These are phyloP conservation scores for Caenorhabditis sp. DNA, from an alignment of 2,888 invertebrate genomes.

Conservation along the genomic window DNA sequence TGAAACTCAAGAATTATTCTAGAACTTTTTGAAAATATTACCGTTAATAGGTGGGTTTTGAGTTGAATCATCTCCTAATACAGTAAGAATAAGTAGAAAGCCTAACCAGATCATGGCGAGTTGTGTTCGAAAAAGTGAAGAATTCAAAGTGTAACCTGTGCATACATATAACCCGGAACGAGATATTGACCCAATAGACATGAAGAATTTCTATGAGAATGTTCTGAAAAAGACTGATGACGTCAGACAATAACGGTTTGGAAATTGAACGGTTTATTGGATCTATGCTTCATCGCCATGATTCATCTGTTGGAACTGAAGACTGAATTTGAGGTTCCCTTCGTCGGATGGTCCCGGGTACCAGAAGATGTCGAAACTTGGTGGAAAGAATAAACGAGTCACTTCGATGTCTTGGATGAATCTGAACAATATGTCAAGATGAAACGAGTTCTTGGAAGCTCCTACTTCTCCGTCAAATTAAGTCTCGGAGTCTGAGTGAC, in stretches of 20 bases:
- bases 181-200: conserved; percentile 22
- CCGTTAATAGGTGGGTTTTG: conserved; percentile 10
- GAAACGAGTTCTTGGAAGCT: not conserved
- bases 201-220: conserved; percentile 13
- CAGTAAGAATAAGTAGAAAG: conserved; percentile 31
- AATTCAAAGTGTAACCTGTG: conserved; percentile 28
- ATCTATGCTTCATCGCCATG: not conserved
- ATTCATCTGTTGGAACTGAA: conserved; percentile 34
- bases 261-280: conserved; percentile 3
- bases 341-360: conserved; percentile 43
- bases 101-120: conserved; percentile 25
- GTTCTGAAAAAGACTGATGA: conserved; percentile 14
- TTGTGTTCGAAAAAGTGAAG: conserved; percentile 1
- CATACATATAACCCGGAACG: conserved; percentile 45
- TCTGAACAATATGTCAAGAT: conserved; percentile 15
- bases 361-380: conserved; percentile 58
- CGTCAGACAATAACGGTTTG: conserved; percentile 5
- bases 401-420: conserved; percentile 46
- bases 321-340: conserved; percentile 56
- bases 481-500: conserved; percentile 43
- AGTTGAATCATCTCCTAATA: not conserved
- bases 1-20: conserved; percentile 9
- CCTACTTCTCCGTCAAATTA: conserved; percentile 47
- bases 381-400: conserved; percentile 44
- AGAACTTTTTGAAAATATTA: not conserved